Conservation (phyloP, 2,888 invertebrate species). For the Nomada flava region DNA sequence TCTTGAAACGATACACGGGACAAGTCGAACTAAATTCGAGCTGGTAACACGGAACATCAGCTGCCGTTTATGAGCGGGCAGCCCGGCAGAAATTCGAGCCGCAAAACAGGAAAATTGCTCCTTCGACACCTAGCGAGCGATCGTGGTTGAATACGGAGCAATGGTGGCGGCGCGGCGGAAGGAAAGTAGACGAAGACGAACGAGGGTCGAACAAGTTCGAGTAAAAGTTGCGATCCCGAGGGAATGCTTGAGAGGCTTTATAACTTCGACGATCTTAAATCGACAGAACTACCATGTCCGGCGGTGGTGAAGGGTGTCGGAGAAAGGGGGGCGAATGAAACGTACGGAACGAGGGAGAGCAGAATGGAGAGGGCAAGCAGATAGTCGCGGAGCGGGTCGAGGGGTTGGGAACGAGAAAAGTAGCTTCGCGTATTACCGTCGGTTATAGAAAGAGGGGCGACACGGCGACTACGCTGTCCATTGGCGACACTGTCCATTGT, state of each 20-base stretch:
- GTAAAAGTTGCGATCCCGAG: conserved; percentile 72
- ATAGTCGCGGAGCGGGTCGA: conserved; percentile 15
- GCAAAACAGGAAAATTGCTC: conserved; percentile 68
- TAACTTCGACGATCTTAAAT: conserved; percentile 78
- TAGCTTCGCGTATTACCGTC: conserved; percentile 54
- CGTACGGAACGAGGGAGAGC: conserved; percentile 21
- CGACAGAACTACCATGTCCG: conserved; percentile 70
- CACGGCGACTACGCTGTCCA: conserved; percentile 47
- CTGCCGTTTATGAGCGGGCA: conserved; percentile 44
- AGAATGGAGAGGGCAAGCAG: conserved; percentile 28
- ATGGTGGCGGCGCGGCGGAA: conserved; percentile 5
- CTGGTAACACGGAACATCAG: conserved; percentile 36
- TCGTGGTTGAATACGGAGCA: conserved; percentile 40
- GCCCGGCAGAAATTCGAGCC: conserved; percentile 50
- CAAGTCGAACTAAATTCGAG: background rate
- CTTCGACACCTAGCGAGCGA: conserved; percentile 61
- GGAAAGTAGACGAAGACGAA: conserved; percentile 31
- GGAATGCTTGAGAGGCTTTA: conserved; percentile 75
- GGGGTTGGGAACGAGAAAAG: conserved; percentile 48
- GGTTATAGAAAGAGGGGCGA: conserved; percentile 49
- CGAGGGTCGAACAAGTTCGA: conserved; percentile 51
- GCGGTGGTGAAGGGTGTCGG: conserved; percentile 46
- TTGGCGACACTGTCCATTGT: conserved; percentile 59
- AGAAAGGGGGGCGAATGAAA: conserved; percentile 43
- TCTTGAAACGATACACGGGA: conserved; percentile 12